Evolutionary conservation across 2,888 invertebrate species (phyloP), one percentile per base, ranked within the genome.

Genomic region (Conus canariensis): DNA sequence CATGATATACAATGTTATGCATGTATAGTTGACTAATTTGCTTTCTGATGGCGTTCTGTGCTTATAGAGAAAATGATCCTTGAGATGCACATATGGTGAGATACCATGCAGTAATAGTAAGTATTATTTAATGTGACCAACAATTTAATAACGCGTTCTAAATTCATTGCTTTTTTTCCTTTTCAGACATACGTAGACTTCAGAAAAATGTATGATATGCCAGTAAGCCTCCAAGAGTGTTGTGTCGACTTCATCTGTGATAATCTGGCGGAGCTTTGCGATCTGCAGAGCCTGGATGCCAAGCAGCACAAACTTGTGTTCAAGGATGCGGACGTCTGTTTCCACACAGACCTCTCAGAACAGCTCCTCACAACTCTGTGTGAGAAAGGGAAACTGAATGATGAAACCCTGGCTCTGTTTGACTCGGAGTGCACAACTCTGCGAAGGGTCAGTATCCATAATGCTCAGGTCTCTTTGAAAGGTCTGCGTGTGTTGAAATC

Each of bases 191-290:
- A 59, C 85, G 59, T n/a, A 59, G 25, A 59, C 45, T 45, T 45
- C 85, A 85, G 87, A 92, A 95, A 91, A 88, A 97, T 97, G 97
- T 97, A 97, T 94, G 97, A 97, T 95, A 97, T 97, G 92, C 97
- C 97, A 80, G 96, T 96, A 94, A 97, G 97, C 91, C 96, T 97
- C 89, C 97, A 97, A 95, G 97, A 97, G 93, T 96, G 97, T 93
- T 97, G 97, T 95, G 96, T 97, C 85, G 97, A 97, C 94, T 97
- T 97, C 93, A 97, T 97, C 93, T 97, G 97, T 95, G 97, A 97
- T 93, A 97, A 97, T 95, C 96, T 97, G 91, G 96, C 97, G 92
- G 97, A 97, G 60, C 95, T 97, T 25, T 97, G 97, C 93, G 94
- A 95, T 89, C 92, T 91, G 19, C 92, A 92, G 83, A 56, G 83